A percentile compares a stretch with the other conserved stretches of the same genome.
Evolutionary conservation across 1,140 invertebrate species (phyloP).

Genomic region (Drosophila tani): DNA sequence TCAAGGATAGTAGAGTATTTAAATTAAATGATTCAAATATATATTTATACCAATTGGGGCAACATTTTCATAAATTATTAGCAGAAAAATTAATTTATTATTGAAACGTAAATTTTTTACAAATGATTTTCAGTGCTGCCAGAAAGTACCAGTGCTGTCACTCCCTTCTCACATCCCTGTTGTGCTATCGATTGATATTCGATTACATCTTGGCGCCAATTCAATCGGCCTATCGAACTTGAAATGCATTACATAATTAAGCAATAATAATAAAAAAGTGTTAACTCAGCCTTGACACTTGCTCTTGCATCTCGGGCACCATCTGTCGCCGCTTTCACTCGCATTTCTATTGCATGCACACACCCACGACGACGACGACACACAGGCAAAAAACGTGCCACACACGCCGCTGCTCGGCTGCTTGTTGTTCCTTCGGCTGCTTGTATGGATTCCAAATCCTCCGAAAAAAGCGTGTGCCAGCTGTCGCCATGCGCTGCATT

Average conservation of each 20-base stretch:
- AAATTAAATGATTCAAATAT: no score
- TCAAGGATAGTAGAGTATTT: no score
- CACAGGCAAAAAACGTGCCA: conserved; percentile 46
- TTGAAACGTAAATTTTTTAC: no score
- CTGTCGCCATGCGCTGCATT: conserved; percentile 61
- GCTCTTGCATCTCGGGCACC: conserved; percentile 25
- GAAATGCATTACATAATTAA: neutral
- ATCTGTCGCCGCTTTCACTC: conserved; percentile 55
- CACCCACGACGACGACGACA: conserved; percentile 11
- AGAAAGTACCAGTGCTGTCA: neutral
- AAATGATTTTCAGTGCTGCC: no score
- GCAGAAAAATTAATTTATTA: no score
- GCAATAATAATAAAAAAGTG: neutral
- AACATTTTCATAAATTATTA: no score
- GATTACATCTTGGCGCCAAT: neutral
- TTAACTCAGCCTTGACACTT: conserved; percentile 21
- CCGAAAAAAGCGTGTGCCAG: conserved; percentile 75
- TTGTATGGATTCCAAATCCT: conserved; percentile 79
- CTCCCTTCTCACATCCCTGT: no score
- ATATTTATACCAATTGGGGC: no score
- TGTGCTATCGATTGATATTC: neutral
- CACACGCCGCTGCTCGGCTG: conserved; percentile 54
- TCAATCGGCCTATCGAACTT: neutral
- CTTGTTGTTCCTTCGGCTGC: conserved; percentile 39
- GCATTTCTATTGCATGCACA: conserved; percentile 49